Percentiles rank a stretch among this genome's conserved stretches.
Evolutionary conservation across 2,888 invertebrate genomes (phyloP).

Genomic region (Sipha maydis): DNA sequence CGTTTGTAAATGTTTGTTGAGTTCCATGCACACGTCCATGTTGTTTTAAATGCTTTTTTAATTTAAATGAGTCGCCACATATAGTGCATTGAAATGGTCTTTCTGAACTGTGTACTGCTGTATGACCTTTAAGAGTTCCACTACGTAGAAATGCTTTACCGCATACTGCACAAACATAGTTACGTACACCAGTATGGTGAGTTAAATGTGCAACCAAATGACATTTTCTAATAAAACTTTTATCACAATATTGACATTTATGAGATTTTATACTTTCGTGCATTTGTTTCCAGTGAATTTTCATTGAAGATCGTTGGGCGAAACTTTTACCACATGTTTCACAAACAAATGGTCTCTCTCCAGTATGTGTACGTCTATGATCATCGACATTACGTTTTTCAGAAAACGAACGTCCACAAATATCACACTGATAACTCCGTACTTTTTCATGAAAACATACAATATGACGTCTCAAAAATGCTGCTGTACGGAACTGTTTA

Average conservation of each 20-base stretch:
- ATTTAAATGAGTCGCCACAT: slow-evolving; percentile 67
- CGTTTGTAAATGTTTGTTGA: not conserved
- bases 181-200: slow-evolving; percentile 63
- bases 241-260: slow-evolving; percentile 70
- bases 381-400: slow-evolving; percentile 70
- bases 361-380: slow-evolving; percentile 69
- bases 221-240: slow-evolving; percentile 69
- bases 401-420: slow-evolving; percentile 70
- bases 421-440: slow-evolving; percentile 70
- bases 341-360: slow-evolving; percentile 69
- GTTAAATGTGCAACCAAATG: slow-evolving; percentile 62
- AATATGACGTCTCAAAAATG: slow-evolving; percentile 69
- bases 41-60: slow-evolving; percentile 63
- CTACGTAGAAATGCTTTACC: slow-evolving; percentile 62
- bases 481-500: slow-evolving; percentile 63
- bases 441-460: slow-evolving; percentile 69
- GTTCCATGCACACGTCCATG: slow-evolving; percentile 61
- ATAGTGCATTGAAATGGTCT: slow-evolving; percentile 68
- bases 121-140: slow-evolving; percentile 63
- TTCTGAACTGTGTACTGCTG: slow-evolving; percentile 62
- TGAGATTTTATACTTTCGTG: slow-evolving; percentile 69
- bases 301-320: slow-evolving; percentile 69
- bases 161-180: slow-evolving; percentile 62
- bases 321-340: slow-evolving; percentile 68
- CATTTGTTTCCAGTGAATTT: slow-evolving; percentile 70